Conservation (phyloP, 2,113 vertebrate species). For the Peromyscus californicus region DNA sequence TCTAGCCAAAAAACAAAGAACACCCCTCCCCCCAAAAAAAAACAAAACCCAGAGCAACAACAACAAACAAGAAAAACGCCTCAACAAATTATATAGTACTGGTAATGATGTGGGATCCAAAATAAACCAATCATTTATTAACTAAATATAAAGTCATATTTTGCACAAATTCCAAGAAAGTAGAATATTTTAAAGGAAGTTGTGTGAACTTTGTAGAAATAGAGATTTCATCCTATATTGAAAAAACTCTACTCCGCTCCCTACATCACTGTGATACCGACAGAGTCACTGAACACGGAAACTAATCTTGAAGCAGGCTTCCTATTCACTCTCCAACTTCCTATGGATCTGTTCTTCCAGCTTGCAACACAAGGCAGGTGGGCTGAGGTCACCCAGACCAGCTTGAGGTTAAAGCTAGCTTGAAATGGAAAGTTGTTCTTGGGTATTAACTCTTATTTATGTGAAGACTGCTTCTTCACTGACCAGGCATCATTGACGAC, state of each 20-base stretch:
- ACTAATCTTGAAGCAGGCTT: not conserved
- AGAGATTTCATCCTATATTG: not conserved
- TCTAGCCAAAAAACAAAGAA: not conserved
- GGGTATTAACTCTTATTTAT: not conserved
- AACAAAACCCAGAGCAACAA: not conserved
- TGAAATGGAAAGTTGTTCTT: not conserved
- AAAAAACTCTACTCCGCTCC: not conserved
- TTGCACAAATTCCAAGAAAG: not conserved
- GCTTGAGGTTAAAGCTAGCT: not conserved
- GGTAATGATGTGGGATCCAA: not conserved
- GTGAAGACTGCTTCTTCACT: not conserved
- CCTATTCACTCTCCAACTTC: not conserved
- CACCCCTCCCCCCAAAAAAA: not conserved
- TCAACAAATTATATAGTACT: not conserved
- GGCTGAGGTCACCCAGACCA: not conserved
- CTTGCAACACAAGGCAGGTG: not conserved
- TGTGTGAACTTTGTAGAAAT: slow-evolving; percentile 15
- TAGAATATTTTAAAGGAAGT: not conserved
- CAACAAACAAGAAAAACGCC: not conserved
- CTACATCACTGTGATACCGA: not conserved
- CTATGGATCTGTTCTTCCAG: not conserved
- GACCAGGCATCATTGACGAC: not conserved
- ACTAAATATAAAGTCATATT: slow-evolving; percentile 6
- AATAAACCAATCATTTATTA: not conserved
- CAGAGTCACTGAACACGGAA: not conserved